These are phyloP conservation scores for Trypoxylus dichotomus DNA, from an alignment of 1,140 invertebrate genomes.

Conservation along the genomic window DNA sequence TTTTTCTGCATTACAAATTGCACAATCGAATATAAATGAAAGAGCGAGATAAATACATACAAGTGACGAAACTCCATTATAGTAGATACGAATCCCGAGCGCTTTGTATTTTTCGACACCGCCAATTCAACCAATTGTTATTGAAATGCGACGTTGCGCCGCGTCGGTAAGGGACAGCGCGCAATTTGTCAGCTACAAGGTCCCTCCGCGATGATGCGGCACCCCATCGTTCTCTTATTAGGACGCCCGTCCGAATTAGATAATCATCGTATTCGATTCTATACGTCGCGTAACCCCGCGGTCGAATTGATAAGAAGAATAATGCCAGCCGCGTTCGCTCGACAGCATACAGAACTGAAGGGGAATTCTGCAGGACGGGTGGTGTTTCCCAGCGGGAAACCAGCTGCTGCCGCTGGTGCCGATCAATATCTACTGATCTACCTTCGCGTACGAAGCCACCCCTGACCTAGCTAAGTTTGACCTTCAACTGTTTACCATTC, in stretches of 20 bases:
- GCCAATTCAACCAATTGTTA: neutral
- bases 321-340: neutral
- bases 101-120: neutral
- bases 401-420: neutral
- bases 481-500: constrained; percentile 19
- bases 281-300: neutral
- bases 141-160: neutral
- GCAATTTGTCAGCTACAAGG: neutral
- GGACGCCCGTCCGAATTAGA: neutral
- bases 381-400: neutral
- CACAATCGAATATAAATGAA: neutral
- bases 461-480: constrained; percentile 21
- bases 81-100: neutral
- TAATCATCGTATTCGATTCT: neutral
- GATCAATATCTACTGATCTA: constrained; percentile 3
- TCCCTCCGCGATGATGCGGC: neutral
- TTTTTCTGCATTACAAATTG: neutral
- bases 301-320: neutral
- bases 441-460: neutral
- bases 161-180: neutral
- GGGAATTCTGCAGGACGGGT: neutral
- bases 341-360: neutral
- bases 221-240: neutral
- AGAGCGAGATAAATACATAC: neutral
- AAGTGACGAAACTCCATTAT: neutral